Percentiles rank a stretch among this genome's conserved stretches.
Conservation (phyloP, 2,888 invertebrate genomes). For the Athetis lepigone region DNA sequence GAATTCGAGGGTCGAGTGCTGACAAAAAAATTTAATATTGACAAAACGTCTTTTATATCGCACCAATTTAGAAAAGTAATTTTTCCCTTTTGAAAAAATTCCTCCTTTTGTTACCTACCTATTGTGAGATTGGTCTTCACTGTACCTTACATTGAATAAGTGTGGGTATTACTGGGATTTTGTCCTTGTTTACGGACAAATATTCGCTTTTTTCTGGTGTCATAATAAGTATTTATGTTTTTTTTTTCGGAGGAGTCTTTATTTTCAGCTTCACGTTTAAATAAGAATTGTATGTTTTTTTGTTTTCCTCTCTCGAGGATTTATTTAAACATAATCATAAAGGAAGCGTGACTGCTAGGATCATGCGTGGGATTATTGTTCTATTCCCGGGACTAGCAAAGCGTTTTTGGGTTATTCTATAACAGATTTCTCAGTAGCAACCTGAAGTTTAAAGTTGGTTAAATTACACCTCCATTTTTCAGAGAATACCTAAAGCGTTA, state of each 20-base stretch:
- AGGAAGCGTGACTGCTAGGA: too few relatives aligned
- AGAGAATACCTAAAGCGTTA: too few relatives aligned
- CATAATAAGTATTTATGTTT: constrained; percentile 31
- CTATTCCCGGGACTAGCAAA: too few relatives aligned
- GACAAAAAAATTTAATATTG: constrained; percentile 66
- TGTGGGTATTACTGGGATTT: constrained; percentile 59
- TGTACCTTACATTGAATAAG: constrained; percentile 64
- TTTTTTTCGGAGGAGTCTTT: constrained; percentile 5
- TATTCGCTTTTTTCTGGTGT: constrained; percentile 46
- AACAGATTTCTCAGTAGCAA: too few relatives aligned
- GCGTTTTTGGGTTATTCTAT: too few relatives aligned
- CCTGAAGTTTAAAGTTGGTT: too few relatives aligned
- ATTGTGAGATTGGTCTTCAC: constrained; percentile 63
- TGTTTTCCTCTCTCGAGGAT: background rate
- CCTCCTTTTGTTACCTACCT: constrained; percentile 58
- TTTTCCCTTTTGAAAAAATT: constrained; percentile 66
- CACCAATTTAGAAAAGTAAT: constrained; percentile 69
- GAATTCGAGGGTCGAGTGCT: constrained; percentile 51
- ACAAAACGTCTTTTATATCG: constrained; percentile 67
- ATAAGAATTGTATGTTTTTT: constrained; percentile 6
- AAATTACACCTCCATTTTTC: too few relatives aligned
- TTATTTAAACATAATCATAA: too few relatives aligned
- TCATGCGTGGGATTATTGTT: too few relatives aligned
- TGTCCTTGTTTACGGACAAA: constrained; percentile 51
- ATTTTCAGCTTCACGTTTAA: constrained; percentile 3